Base-by-base conservation (phyloP, 2,113 vertebrate genomes). In the Dendropsophus ebraccatus region DNA sequence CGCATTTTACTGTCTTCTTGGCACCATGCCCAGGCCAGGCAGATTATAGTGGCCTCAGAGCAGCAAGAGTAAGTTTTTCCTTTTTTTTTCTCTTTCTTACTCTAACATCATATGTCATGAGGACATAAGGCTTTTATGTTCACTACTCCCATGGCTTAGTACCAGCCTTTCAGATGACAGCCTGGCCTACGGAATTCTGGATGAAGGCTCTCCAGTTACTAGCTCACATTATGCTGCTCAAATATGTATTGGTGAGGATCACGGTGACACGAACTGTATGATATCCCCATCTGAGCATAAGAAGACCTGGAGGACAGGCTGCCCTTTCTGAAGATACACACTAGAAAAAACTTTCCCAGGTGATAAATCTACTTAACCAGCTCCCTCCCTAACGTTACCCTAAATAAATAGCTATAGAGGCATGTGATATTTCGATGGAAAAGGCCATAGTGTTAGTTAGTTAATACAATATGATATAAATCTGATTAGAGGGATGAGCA, bases 341-440 rank as follows among this genome's bases (percentile, higher is more conserved):
- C 77, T 45, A 19, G 7, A 45, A 79, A 79, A 58, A 60, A 76
- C 13, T 11, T 25, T 80, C 41, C 37, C 78, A 65, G 78, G 78
- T 81, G 78, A 17, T 81, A 37, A 62, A 47, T 74, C 35, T 60
- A 16, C 52, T 17, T 58, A 75, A 70, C 32, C 19, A 70, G 17
- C 65, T 5, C n/a, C 62, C 60, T 30, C 28, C 81, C 52, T 8
- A 41, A 28, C 23, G 23, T 58, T 28, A 41, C 56, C 37, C 56
- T 65, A 60, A 80, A 37, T 65, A 62, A 80, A 80, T 47, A 65
- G 56, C 56, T 8, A n/a, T 58, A 14, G n/a, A 65, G 56, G n/a
- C 54, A 28, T 65, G 56, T 81, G 58, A 81, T 81, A 62, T 81
- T 47, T 81, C 28, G 23, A 81, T 81, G 45, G 78, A 62, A 81